Base-by-base conservation (phyloP, 2,888 invertebrate species). In the Nephrotoma appendiculata region DNA sequence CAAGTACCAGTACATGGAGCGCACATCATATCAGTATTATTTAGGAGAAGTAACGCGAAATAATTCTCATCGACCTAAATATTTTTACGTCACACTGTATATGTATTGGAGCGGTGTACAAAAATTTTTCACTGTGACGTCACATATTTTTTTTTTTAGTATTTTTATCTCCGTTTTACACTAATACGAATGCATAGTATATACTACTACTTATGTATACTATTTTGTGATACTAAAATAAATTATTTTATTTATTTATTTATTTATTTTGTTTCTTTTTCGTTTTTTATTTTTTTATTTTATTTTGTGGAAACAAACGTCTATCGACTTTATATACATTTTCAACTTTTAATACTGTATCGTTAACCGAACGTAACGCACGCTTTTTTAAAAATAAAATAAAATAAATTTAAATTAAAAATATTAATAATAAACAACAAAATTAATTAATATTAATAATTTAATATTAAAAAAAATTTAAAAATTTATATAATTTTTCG, bases 351-450 rank as follows among this genome's bases (percentile, higher is more conserved):
- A 85, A 85, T 85, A 85, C 85, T 85, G 85, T 85, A 85, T 85
- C 85, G 85, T 85, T 85, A 85, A 85, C 85, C 85, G 85, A 85
- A 85, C 44, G 85, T 85, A 85, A 85, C 85, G 85, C 85, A 85
- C 85, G 84, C 84, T 84, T 84, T 42, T 84, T 42, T 42, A 42
- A 84, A 84, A 42, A 43, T 15, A 71, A 71, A 71, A 71, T 31
- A 15, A 44, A 11, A 5, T 71, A 83, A 83, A 83, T 48, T 48
- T 12, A 48, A 48, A 48, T 48, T 12, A n/a, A 83, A 83, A 83
- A 41, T 41, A 41, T 41, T 41, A n/a, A 84, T 84, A 15, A 42
- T 42, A n/a, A 42, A 84, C 19, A 71, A 71, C 71, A 71, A 71
- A 71, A 31, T 71, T 12, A 31, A 71, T 71, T 31, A 71, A 71